Percentiles rank a stretch among this genome's conserved stretches.
Evolutionary conservation across 1,140 invertebrate species (phyloP).

Genomic region (Hycleus phaleratus): DNA sequence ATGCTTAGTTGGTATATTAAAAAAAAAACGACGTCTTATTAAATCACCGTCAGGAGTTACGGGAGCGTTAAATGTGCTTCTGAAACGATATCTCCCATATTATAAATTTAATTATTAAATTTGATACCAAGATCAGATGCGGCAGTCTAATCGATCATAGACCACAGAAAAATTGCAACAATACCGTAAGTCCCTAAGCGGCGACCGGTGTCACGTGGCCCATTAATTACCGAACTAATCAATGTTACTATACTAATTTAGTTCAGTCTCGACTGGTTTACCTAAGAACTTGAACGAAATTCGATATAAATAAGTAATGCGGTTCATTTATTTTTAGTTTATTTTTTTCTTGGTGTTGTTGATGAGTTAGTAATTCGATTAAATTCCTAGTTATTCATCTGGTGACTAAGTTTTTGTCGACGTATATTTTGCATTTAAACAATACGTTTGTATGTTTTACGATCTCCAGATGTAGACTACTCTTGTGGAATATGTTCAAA

Average conservation of each 20-base stretch:
- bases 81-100: no score
- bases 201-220: conserved; percentile 22
- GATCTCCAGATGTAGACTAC: conserved; percentile 27
- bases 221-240: conserved; percentile 33
- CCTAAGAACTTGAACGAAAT: conserved; percentile 10
- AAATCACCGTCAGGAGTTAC: no score
- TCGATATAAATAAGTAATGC: conserved; percentile 14
- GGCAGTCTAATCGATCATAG: no score
- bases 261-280: conserved; percentile 1
- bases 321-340: not conserved
- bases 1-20: no score
- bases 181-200: conserved; percentile 5
- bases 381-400: not conserved
- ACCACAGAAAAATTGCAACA: conserved; percentile 1
- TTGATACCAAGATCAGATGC: no score
- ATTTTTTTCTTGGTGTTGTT: not conserved
- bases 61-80: no score
- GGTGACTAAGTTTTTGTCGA: not conserved
- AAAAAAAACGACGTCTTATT: no score
- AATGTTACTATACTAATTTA: conserved; percentile 19
- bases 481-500: conserved; percentile 20
- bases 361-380: not conserved
- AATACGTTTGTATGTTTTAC: conserved; percentile 28
- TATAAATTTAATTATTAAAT: no score
- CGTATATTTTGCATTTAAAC: conserved; percentile 22